Evolutionary conservation across 2,113 vertebrate species (phyloP), one percentile per base, ranked within the genome.

Genomic region (Ammodytes marinus): DNA sequence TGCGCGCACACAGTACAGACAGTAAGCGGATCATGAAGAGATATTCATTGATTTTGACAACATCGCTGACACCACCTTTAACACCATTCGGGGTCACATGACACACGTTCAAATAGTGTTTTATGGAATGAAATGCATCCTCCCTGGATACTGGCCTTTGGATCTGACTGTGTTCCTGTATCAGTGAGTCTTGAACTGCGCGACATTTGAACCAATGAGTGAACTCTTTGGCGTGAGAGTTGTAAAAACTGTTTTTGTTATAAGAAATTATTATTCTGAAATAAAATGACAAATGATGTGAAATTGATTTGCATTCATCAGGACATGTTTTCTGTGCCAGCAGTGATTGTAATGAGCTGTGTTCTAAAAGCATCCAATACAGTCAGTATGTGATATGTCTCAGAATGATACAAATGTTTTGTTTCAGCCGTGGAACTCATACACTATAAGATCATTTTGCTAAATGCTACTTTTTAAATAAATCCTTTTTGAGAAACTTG

Each of bases 401-500:
- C 65, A 52, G 10, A 68, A 12, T 69, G 17, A 80, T 55, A 0
- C 3, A 4, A 27, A 42, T 54, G 14, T 35, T 64, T 70, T 35
- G 47, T 42, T 47, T 10, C 43, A 6, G 52, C 1, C 35, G 64
- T 74, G 46, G 66, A 50, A 74, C 12, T 12, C 11, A 35, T 45
- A 8, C 35, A 3, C 50, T 72, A 7, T 35, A 52, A 3, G 40
- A 60, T 47, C 53, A 42, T 59, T 80, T 67, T 76, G 61, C 50
- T 58, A 35, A 63, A 70, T 84, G 39, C 82, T 35, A 11, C 43
- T 67, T 86, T 86, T 78, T 52, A 55, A 88, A 86, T 90, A 86
- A 86, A 90, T 74, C 19, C 45, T n/a, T 76, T 76, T 60, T 19
- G 7, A 64, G 4, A 6, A 63, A 37, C 8, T 14, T 5, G 1